Percentiles rank a stretch among this genome's conserved stretches.
phyloP scores from a whole-genome alignment of 2,888 invertebrate species.

The Callimorpha dominula region DNA sequence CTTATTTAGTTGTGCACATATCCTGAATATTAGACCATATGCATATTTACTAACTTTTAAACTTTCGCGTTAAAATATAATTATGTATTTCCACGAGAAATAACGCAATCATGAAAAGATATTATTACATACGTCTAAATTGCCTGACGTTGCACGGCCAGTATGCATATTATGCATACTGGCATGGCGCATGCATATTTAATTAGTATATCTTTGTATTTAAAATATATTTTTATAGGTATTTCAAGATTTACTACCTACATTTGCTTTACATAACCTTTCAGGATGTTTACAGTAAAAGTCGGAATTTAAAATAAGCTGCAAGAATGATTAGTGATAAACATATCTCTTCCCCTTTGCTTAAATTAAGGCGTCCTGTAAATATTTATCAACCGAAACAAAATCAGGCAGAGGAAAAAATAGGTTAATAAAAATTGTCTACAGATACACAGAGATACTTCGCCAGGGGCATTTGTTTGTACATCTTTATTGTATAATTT shows the following conservation, averaged over 20 bases:
- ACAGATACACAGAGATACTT: background rate
- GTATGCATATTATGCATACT: too few species aligned
- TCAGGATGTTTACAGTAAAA: background rate
- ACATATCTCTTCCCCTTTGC: background rate
- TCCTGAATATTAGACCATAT: too few species aligned
- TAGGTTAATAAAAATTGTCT: constrained; percentile 6
- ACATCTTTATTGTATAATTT: background rate
- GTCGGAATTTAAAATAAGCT: background rate
- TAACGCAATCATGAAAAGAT: too few species aligned
- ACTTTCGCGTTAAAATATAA: too few species aligned
- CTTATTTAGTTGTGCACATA: too few species aligned
- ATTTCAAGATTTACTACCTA: background rate
- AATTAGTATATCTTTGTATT: too few species aligned
- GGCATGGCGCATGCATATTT: too few species aligned
- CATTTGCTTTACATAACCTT: background rate
- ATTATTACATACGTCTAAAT: too few species aligned
- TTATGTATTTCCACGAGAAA: too few species aligned
- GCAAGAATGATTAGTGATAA: background rate
- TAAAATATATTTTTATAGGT: too few species aligned
- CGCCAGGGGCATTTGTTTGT: background rate
- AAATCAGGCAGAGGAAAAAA: background rate
- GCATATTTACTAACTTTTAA: too few species aligned
- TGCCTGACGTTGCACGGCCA: too few species aligned
- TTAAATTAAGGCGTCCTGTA: background rate
- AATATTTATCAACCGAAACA: constrained; percentile 1